Evolutionary conservation across 2,888 invertebrate species (phyloP).

Genomic region (Yponomeuta plumbellus): DNA sequence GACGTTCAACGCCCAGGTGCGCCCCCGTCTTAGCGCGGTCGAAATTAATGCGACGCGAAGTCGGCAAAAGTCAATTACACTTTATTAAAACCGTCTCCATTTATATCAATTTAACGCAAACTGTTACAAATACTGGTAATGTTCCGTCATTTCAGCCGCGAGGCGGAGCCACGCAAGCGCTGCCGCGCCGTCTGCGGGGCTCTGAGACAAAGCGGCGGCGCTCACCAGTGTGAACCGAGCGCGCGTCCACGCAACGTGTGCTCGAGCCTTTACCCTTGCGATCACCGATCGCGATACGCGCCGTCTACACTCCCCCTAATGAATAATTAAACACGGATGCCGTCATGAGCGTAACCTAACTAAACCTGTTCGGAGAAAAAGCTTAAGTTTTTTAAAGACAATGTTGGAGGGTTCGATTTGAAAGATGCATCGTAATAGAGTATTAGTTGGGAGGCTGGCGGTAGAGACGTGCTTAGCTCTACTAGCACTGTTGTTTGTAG

Average conservation of each 20-base stretch:
- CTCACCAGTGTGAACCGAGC: conserved; percentile 22
- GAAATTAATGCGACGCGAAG: conserved; percentile 75
- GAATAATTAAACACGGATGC: conserved; percentile 8
- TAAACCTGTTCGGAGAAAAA: background rate
- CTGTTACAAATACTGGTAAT: conserved; percentile 77
- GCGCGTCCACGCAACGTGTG: conserved; percentile 38
- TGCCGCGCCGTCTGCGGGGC: conserved; percentile 35
- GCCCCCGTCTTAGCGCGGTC: conserved; percentile 71
- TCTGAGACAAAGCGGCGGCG: conserved; percentile 35
- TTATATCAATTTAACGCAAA: conserved; percentile 77
- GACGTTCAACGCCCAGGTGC: conserved; percentile 71
- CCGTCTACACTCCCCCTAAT: background rate
- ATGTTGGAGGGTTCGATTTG: conserved; percentile 12
- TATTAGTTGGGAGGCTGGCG: conserved; percentile 20
- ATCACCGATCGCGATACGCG: conserved; percentile 28
- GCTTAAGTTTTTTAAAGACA: conserved; percentile 5
- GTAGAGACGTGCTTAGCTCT: conserved; percentile 44
- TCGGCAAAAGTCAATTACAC: conserved; percentile 77
- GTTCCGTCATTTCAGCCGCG: conserved; percentile 71
- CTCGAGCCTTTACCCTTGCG: conserved; percentile 25
- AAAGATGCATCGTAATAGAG: conserved; percentile 16
- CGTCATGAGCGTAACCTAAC: conserved; percentile 7
- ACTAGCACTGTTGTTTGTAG: conserved; percentile 47
- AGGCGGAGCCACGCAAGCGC: conserved; percentile 69
- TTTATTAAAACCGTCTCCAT: conserved; percentile 77